These are phyloP conservation scores for Trissolcus basalis DNA, from an alignment of 1,140 invertebrate genomes.

Conservation along the genomic window DNA sequence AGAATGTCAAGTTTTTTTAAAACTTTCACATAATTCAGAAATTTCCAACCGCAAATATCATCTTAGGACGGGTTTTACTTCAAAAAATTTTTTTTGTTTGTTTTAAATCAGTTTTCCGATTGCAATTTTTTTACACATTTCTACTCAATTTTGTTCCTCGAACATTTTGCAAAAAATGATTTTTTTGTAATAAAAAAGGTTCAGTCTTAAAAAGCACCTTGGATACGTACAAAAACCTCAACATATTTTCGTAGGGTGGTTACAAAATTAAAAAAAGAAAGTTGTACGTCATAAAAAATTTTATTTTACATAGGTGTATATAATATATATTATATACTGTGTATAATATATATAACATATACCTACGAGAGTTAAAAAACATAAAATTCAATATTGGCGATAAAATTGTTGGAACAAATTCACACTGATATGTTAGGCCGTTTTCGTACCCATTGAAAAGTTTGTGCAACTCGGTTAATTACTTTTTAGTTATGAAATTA, in stretches of 20 bases:
- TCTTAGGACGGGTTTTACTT: slow-evolving; percentile 36
- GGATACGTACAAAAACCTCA: slow-evolving; percentile 19
- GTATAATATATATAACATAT: too few species aligned
- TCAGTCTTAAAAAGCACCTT: slow-evolving; percentile 61
- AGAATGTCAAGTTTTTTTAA: too few species aligned
- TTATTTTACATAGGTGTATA: too few species aligned
- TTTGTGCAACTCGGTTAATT: slow-evolving; percentile 2
- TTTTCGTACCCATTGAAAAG: slow-evolving; percentile 12
- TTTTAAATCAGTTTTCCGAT: slow-evolving; percentile 15
- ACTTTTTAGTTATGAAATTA: slow-evolving; percentile 17
- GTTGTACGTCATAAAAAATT: too few species aligned
- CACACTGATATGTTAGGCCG: slow-evolving; percentile 43
- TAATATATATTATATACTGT: too few species aligned
- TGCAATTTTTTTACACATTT: not conserved
- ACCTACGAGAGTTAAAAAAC: too few species aligned
- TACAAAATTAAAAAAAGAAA: too few species aligned
- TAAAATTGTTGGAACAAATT: not conserved
- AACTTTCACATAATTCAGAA: slow-evolving; percentile 2
- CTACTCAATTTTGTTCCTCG: slow-evolving; percentile 1
- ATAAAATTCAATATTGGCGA: too few species aligned
- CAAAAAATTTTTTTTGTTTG: slow-evolving; percentile 7
- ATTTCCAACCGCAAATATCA: slow-evolving; percentile 37
- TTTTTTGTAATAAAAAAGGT: slow-evolving; percentile 24
- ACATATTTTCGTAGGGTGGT: slow-evolving; percentile 36
- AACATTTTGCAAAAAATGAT: not conserved